Evolutionary conservation across 2,113 vertebrate species (phyloP), one percentile per base, ranked within the genome.

Genomic region (Jacana jacana): DNA sequence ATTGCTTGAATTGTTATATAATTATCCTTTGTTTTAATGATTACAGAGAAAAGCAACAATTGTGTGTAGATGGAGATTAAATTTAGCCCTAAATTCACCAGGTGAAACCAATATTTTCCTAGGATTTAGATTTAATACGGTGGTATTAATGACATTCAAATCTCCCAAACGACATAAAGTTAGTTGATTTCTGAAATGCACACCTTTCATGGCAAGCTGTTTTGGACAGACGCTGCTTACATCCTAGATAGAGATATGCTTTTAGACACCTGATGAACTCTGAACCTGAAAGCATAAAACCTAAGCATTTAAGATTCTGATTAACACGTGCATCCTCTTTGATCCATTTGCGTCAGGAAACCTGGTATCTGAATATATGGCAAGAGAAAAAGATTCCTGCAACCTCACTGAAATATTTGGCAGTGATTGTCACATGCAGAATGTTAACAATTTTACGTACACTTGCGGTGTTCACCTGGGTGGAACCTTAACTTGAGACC

Each of bases 391-490:
- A 88, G 27, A 48, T 11, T 73, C 14, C 5, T 85, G 13, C 13
- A 72, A 10, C 7, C 18, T 76, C 31, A 61, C 17, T 49, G 58
- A 76, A 70, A 80, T 71, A 68, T 72, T 60, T 76, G 39, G 30
- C 84, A 49, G 5, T 77, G 24, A 77, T 46, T 61, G 3, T 72
- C 57, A n/a, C 19, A 42, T n/a, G 11, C 28, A 44, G 33, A 91
- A 79, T 17, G 14, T 69, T 65, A 60, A 30, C 24, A 49, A 10
- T 17, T 88, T 52, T 68, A 54, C 0, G 1, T 37, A 27, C 30
- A 4, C 0, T 27, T 17, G 2, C 0, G 0, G 4, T 22, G 30
- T 35, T 68, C 9, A 30, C 3, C 11, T 86, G 20, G 3, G 6
- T 48, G 23, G 51, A 80, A 91, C 8, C 4, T 91, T 71, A 79